These are phyloP conservation scores for Choristoneura fumiferana DNA, from an alignment of 1,140 invertebrate species.

Conservation along the genomic window DNA sequence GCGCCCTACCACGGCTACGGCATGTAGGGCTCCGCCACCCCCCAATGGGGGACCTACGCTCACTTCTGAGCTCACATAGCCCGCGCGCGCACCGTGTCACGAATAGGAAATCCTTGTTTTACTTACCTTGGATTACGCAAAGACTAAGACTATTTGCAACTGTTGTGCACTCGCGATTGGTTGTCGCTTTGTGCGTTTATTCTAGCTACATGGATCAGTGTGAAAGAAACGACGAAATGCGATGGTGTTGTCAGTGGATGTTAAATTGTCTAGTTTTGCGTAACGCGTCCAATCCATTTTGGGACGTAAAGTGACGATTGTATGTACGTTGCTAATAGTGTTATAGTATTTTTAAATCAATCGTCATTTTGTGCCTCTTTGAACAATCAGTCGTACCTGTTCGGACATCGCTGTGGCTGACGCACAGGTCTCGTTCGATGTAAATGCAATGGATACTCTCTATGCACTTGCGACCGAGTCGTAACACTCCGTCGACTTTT, in stretches of 20 bases:
- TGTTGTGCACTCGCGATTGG: no score
- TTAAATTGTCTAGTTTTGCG: no score
- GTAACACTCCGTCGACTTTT: not conserved
- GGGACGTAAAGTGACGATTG: no score
- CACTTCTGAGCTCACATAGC: constrained; percentile 27
- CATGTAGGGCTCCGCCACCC: constrained; percentile 64
- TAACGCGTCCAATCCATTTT: no score
- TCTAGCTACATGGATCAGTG: no score
- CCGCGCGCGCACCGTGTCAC: not conserved
- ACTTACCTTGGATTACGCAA: no score
- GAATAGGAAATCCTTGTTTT: not conserved
- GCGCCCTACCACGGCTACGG: constrained; percentile 76
- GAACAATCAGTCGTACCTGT: not conserved
- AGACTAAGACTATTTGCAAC: no score
- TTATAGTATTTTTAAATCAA: not conserved
- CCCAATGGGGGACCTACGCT: constrained; percentile 28
- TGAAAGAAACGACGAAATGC: no score
- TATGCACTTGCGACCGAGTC: constrained; percentile 22
- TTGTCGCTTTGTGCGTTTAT: no score
- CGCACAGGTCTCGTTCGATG: not conserved
- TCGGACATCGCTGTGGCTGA: not conserved
- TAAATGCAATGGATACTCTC: constrained; percentile 12
- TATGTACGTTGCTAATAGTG: not conserved
- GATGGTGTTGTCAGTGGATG: no score
- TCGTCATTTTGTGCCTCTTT: not conserved